phyloP scores from a whole-genome alignment of 2,113 vertebrate genomes.

The Leucoraja erinaceus region DNA sequence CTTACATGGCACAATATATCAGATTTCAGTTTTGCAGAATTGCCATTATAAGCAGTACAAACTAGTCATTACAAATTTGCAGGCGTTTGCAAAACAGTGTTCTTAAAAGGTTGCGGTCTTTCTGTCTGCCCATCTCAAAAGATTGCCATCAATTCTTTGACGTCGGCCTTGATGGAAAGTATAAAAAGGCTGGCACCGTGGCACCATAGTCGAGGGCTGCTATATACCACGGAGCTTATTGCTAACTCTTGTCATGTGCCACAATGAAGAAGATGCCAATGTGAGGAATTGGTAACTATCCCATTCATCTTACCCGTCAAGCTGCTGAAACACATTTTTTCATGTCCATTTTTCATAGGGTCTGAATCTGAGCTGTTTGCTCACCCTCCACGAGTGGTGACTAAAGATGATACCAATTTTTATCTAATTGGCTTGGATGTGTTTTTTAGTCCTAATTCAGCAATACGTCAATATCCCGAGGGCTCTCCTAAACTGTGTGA shows the following conservation, averaged over 20 bases:
- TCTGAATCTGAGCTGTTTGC: background rate
- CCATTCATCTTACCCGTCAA: conserved; percentile 4
- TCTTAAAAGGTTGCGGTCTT: background rate
- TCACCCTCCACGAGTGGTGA: background rate
- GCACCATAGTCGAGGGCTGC: background rate
- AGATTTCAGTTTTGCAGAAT: background rate
- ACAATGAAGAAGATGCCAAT: background rate
- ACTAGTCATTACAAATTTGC: too few relatives aligned
- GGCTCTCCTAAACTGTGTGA: background rate
- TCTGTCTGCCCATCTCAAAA: background rate
- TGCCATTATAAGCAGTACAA: too few relatives aligned
- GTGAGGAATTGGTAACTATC: background rate
- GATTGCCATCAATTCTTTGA: background rate
- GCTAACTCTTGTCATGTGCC: background rate
- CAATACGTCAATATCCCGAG: background rate
- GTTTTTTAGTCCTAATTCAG: background rate
- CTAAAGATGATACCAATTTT: background rate
- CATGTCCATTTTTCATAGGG: background rate
- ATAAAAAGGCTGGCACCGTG: background rate
- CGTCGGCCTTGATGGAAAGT: background rate
- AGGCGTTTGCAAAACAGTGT: background rate
- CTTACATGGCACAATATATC: background rate
- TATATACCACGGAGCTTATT: background rate
- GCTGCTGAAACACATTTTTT: background rate
- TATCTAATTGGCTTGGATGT: background rate